Evolutionary conservation across 2,888 invertebrate genomes (phyloP), one percentile per base, ranked within the genome.

Genomic region (Eilema depressum): DNA sequence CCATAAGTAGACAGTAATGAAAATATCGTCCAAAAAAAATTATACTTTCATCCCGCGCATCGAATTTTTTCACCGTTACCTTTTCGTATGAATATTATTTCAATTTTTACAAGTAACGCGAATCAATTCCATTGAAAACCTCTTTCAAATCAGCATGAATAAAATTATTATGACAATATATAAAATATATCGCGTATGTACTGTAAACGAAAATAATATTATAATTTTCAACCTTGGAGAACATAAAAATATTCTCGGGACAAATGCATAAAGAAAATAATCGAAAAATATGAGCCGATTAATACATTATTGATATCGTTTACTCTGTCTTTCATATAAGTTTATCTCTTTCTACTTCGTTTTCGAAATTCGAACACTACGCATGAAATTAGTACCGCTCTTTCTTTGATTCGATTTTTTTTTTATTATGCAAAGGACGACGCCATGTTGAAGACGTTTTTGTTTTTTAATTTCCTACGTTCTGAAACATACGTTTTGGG

Each of bases 341-440:
- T 17, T 47, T 60, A 33, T 91, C 90, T 70, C 86, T 57, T 67
- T 87, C 83, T 78, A 79, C 87, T 88, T 91, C 91, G 90, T 93
- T 93, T 93, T 86, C 67, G 89, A 90, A 92, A 92, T 93, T 90
- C 89, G 91, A 92, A 90, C 91, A 86, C 88, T 91, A 74, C 91
- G 92, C 92, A 92, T 90, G 92, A 91, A 94, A 95, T 94, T 93
- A 93, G 93, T 91, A 84, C 87, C 90, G 92, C 92, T 93, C 92
- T 93, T 93, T 93, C 92, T 92, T 93, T 67, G 90, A 92, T 94
- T 94, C 93, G 89, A 93, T 12, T 83, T 86, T 87, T 91, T n/a
- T 65, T 90, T 90, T 86, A 85, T 88, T 88, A 63, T 37, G 63
- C 85, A 85, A 91, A 90, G 88, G 89, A 88, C 90, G 87, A 93